Percentiles rank a stretch among this genome's conserved stretches.
These are phyloP conservation scores for Brachypalpus laphriformis DNA, from an alignment of 2,888 invertebrate species.

Conservation along the genomic window DNA sequence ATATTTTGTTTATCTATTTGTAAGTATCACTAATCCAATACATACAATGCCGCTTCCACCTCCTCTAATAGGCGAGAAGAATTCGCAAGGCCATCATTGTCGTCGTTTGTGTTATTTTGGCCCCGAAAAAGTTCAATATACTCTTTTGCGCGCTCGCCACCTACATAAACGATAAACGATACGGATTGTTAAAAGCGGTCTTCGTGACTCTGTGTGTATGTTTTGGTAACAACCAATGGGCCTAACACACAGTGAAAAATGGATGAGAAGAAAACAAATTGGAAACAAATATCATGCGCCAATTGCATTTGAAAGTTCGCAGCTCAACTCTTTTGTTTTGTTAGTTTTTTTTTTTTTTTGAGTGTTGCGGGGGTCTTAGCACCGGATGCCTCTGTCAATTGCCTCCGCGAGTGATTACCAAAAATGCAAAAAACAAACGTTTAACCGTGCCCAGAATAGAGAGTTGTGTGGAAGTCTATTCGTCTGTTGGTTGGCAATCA, in stretches of 20 bases:
- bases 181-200: conserved; percentile 39
- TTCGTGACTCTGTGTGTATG: neutral
- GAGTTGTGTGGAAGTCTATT: conserved; percentile 9
- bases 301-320: conserved; percentile 41
- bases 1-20: conserved; percentile 13
- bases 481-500: conserved; percentile 37
- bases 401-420: conserved; percentile 44
- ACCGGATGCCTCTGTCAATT: conserved; percentile 59
- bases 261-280: neutral
- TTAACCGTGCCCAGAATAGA: conserved; percentile 44
- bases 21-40: conserved; percentile 2
- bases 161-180: conserved; percentile 49
- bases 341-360: neutral
- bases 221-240: conserved; percentile 13
- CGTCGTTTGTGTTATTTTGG: conserved; percentile 43
- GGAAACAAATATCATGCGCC: neutral
- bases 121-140: conserved; percentile 72
- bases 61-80: conserved; percentile 33
- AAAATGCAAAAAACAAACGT: conserved; percentile 55
- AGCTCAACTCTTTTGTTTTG: conserved; percentile 56
- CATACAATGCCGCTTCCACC: conserved; percentile 15
- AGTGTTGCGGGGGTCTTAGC: conserved; percentile 4
- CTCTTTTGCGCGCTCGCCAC: conserved; percentile 45
- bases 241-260: conserved; percentile 26
- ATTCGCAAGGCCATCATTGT: conserved; percentile 66